Percentiles rank a stretch among this genome's conserved stretches.
Conservation (phyloP, 2,113 vertebrate species). For the Spilogale gracilis region DNA sequence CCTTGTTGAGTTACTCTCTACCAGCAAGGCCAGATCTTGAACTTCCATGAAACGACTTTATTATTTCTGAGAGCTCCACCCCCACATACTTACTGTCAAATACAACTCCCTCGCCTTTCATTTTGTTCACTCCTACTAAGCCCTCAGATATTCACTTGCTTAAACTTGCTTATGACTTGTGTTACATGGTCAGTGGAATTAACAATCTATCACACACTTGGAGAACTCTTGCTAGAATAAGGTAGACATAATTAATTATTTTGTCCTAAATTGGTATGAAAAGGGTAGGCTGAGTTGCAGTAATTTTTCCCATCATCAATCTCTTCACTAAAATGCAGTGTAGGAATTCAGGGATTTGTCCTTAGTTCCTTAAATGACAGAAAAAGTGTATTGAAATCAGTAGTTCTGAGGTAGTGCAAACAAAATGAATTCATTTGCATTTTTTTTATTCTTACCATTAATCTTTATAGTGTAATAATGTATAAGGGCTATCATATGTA, state of each 20-base stretch:
- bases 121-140: neutral
- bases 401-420: neutral
- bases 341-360: neutral
- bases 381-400: neutral
- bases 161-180: neutral
- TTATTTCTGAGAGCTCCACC: neutral
- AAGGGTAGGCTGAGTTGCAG: neutral
- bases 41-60: neutral
- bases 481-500: neutral
- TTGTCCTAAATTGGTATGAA: neutral
- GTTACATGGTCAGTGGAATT: neutral
- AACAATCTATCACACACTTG: neutral
- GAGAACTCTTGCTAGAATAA: neutral
- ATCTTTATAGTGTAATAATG: neutral
- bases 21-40: neutral
- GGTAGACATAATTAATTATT: neutral
- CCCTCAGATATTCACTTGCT: neutral
- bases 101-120: neutral
- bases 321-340: neutral
- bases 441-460: neutral
- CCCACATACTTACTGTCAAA: neutral
- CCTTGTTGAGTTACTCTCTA: neutral
- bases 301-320: neutral
- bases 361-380: neutral
- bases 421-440: neutral